A percentile compares a stretch with the other conserved stretches of the same genome.
Evolutionary conservation across 2,797 vertebrate genomes (phyloP).

Genomic region (Calcarius lapponicus): DNA sequence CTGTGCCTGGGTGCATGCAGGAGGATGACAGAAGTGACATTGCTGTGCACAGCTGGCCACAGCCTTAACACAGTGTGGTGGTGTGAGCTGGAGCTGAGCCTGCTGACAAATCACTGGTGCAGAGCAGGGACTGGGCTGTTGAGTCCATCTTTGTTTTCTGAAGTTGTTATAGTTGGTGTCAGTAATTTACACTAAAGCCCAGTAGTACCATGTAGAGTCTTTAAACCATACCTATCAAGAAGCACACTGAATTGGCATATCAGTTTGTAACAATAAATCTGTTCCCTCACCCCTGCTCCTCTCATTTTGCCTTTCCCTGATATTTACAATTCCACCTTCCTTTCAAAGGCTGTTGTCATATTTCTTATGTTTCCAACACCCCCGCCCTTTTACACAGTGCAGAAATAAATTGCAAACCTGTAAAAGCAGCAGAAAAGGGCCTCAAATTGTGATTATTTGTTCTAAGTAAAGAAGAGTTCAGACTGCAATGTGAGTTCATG

Average conservation of each 20-base stretch:
- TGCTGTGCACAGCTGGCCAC: not conserved
- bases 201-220: rapidly evolving
- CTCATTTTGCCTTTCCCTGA: not conserved
- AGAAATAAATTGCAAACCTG: not conserved
- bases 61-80: not conserved
- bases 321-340: not conserved
- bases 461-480: not conserved
- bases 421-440: not conserved
- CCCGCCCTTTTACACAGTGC: not conserved
- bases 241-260: not conserved
- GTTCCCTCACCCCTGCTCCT: not conserved
- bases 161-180: rapidly evolving
- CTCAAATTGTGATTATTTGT: not conserved
- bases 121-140: not conserved
- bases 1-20: not conserved
- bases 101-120: not conserved
- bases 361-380: not conserved
- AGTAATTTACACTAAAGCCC: not conserved
- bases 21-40: not conserved
- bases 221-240: not conserved
- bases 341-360: not conserved
- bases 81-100: not conserved
- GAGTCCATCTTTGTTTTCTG: rapidly evolving
- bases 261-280: not conserved
- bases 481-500: not conserved